Percentiles rank a stretch among this genome's conserved stretches.
Evolutionary conservation across 2,888 invertebrate genomes (phyloP).

Genomic region (Aphrophora alni): DNA sequence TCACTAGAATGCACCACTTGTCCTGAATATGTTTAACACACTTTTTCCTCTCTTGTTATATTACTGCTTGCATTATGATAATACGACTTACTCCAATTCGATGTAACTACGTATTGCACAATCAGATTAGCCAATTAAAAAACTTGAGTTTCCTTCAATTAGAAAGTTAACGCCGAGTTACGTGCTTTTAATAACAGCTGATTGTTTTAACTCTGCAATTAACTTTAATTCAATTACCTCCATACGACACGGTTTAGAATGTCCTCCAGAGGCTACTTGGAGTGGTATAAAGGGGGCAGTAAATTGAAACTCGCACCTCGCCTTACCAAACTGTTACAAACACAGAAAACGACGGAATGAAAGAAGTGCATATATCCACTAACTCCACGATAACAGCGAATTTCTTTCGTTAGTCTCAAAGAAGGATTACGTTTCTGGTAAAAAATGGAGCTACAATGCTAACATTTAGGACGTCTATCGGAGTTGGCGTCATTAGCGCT

Average conservation of each 20-base stretch:
- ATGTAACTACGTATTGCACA: neutral
- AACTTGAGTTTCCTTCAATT: neutral
- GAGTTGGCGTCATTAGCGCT: too few relatives aligned
- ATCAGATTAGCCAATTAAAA: neutral
- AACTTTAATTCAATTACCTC: neutral
- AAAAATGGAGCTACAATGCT: too few relatives aligned
- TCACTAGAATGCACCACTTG: neutral
- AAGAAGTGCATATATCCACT: too few relatives aligned
- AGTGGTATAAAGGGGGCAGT: neutral
- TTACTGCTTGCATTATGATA: neutral
- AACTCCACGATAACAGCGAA: too few relatives aligned
- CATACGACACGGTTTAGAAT: neutral
- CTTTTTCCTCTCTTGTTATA: neutral
- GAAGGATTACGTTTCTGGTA: too few relatives aligned
- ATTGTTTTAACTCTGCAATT: neutral
- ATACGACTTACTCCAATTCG: neutral
- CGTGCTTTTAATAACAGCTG: neutral
- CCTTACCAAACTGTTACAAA: too few relatives aligned
- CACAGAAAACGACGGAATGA: too few relatives aligned
- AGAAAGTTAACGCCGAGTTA: neutral
- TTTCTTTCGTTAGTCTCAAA: too few relatives aligned
- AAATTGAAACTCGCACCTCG: neutral
- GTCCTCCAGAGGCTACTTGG: neutral
- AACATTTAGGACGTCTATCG: too few relatives aligned
- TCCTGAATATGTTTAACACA: neutral